Evolutionary conservation across 2,888 invertebrate species (phyloP).

Genomic region (Acleris emargana): DNA sequence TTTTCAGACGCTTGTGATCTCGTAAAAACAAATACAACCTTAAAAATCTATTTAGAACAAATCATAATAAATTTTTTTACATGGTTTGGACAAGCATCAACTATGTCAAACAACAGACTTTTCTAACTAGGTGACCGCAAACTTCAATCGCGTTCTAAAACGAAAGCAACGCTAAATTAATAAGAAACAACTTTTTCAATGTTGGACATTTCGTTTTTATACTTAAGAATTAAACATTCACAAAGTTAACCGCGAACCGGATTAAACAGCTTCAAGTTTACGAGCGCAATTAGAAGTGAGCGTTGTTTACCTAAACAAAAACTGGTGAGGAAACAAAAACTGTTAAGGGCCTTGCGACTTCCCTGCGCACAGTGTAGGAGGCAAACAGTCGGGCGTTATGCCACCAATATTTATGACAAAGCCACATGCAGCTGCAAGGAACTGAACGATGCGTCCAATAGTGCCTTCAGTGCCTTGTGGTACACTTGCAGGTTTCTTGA

Average conservation of each 20-base stretch:
- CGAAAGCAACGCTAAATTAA: constrained; percentile 12
- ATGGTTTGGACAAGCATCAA: too few species aligned
- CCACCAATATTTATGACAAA: too few species aligned
- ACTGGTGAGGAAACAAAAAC: constrained; percentile 9
- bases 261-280: constrained; percentile 15
- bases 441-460: too few species aligned
- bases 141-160: constrained; percentile 6
- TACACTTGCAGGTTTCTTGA: too few species aligned
- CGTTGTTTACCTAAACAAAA: constrained; percentile 16
- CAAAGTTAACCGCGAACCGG: constrained; percentile 12
- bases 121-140: neutral
- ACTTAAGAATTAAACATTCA: constrained; percentile 16
- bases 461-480: too few species aligned
- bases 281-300: constrained; percentile 25
- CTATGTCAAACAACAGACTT: neutral
- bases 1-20: neutral
- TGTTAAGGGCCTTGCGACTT: constrained; percentile 7
- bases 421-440: too few species aligned
- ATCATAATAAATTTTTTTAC: neutral
- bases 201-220: constrained; percentile 14
- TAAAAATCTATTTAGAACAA: neutral
- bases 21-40: neutral
- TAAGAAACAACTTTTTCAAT: constrained; percentile 15
- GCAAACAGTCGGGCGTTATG: too few species aligned
- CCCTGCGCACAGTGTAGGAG: constrained; percentile 1